phyloP scores from a whole-genome alignment of 2,888 invertebrate genomes.

The Microctonus brassicae region DNA sequence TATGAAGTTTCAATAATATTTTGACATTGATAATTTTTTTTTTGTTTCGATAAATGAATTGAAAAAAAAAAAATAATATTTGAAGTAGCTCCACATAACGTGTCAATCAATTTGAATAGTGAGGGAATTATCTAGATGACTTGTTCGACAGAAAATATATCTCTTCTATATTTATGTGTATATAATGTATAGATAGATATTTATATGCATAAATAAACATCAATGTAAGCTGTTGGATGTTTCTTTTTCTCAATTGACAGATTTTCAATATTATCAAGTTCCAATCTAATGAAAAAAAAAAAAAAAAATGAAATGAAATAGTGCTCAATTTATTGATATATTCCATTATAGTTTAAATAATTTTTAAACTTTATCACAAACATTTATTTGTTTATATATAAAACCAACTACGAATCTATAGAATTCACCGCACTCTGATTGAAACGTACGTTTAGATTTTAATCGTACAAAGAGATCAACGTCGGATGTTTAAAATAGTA shows the following conservation, averaged over 20 bases:
- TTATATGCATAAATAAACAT: conserved; percentile 62
- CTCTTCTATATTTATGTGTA: conserved; percentile 33
- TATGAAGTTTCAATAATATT: neutral
- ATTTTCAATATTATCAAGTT: conserved; percentile 70
- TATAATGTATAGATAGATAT: too few species aligned
- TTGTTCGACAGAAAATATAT: conserved; percentile 62
- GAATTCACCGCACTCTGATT: conserved; percentile 51
- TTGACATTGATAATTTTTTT: neutral
- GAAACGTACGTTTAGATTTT: conserved; percentile 65
- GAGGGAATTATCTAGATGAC: conserved; percentile 59
- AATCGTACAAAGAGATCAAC: conserved; percentile 61
- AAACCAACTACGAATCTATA: conserved; percentile 36
- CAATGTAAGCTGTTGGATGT: conserved; percentile 67
- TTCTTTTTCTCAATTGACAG: conserved; percentile 68
- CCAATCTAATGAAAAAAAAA: conserved; percentile 68
- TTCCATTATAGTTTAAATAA: conserved; percentile 22
- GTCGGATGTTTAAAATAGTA: conserved; percentile 41
- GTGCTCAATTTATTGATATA: conserved; percentile 66
- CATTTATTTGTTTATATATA: neutral
- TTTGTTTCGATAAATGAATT: neutral
- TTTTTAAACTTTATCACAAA: neutral
- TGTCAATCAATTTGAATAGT: conserved; percentile 33
- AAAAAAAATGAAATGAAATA: conserved; percentile 46
- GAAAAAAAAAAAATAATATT: conserved; percentile 34
- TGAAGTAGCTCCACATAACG: neutral